These are phyloP conservation scores for Microcebus griseorufus DNA, from an alignment of 2,113 vertebrate genomes.

Conservation along the genomic window DNA sequence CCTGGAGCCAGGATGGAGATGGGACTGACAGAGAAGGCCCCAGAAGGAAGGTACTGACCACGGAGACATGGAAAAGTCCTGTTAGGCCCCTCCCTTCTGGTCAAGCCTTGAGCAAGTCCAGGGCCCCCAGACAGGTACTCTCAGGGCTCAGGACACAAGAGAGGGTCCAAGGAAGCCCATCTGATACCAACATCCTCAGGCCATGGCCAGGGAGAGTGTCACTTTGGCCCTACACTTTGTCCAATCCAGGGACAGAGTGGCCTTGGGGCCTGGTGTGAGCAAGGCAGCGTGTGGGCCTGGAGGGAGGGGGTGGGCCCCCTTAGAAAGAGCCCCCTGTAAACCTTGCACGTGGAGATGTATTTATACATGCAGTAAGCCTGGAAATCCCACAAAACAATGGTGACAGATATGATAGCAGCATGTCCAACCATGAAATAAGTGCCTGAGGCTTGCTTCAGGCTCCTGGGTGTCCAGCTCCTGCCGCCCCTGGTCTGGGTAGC, in stretches of 20 bases:
- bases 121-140: neutral
- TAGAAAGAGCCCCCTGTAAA: neutral
- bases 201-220: rapidly evolving
- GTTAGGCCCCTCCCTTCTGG: neutral
- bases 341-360: neutral
- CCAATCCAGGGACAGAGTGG: neutral
- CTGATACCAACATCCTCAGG: neutral
- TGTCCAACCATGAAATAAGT: rapidly evolving
- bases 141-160: neutral
- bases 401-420: rapidly evolving
- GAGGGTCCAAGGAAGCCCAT: neutral
- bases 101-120: too few species aligned
- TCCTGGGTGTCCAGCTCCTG: neutral
- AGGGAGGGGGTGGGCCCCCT: rapidly evolving
- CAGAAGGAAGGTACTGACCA: neutral
- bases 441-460: too few species aligned
- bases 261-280: neutral
- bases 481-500: neutral
- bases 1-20: neutral
- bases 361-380: neutral
- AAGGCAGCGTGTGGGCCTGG: neutral
- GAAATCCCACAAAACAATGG: neutral
- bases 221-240: neutral
- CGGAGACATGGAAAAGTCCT: rapidly evolving
- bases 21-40: neutral